Evolutionary conservation across 2,113 vertebrate genomes (phyloP).

Genomic region (Leucosticte australis): DNA sequence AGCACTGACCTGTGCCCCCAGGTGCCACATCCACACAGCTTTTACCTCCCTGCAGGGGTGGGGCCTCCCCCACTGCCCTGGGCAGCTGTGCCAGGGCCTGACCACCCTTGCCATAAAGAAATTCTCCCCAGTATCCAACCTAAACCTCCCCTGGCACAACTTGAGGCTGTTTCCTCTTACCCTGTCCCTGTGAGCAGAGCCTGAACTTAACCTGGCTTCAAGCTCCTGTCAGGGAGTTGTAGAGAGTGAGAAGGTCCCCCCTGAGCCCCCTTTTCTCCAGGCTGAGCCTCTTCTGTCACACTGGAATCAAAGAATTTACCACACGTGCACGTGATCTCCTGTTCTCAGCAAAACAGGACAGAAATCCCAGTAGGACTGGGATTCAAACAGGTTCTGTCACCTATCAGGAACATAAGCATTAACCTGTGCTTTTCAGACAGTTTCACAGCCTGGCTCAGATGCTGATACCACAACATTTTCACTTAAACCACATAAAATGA

Average conservation of each 20-base stretch:
- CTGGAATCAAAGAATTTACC: not conserved
- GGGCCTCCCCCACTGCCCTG: not conserved
- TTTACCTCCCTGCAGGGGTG: not conserved
- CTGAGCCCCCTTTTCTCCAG: not conserved
- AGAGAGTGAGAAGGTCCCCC: not conserved
- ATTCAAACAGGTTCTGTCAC: not conserved
- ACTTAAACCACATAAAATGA: not conserved
- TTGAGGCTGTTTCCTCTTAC: not conserved
- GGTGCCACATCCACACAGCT: not conserved
- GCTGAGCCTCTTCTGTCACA: not conserved
- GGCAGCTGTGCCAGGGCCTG: not conserved
- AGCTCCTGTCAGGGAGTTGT: not conserved
- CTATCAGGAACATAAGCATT: not conserved
- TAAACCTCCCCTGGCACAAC: not conserved
- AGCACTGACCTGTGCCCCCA: not conserved
- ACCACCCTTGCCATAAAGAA: not conserved
- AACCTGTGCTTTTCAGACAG: not conserved
- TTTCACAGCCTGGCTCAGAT: not conserved
- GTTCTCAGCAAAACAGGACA: not conserved
- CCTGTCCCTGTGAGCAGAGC: not conserved
- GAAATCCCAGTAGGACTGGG: not conserved
- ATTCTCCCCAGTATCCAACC: not conserved
- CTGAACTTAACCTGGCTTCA: fast-evolving
- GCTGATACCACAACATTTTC: not conserved
- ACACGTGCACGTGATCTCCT: fast-evolving